Evolutionary conservation across 2,888 invertebrate species (phyloP), one percentile per base, ranked within the genome.

Genomic region (Volucella bombylans): DNA sequence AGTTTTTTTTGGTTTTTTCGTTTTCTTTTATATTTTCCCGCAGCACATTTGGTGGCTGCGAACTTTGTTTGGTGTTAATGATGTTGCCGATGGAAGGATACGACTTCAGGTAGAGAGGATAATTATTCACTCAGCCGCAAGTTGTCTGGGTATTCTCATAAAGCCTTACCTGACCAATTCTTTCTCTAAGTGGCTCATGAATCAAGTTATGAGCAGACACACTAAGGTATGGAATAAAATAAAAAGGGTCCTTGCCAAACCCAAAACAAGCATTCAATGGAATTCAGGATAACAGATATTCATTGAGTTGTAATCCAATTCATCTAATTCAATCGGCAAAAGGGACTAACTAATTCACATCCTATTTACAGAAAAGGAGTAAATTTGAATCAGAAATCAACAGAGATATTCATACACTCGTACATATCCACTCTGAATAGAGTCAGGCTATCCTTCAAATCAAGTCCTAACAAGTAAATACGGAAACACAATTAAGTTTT

Each of bases 401-500:
- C 47, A 39, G 14, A 31, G 11, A n/a, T 38, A 9, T 10, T 4
- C 15, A 12, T n/a, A 47, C n/a, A n/a, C n/a, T n/a, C n/a, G n/a
- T n/a, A n/a, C n/a, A n/a, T 12, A 62, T 8, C 45, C 11, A 9
- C 8, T 11, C 39, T 10, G 41, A 11, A 31, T 12, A 23, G 49
- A 9, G 64, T 64, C 55, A 55, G 49, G 55, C 6, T 1, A 39
- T 64, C 47, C 45, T 38, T 57, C 31, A 49, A 38, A 52, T 47
- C 52, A 38, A n/a, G 3, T 15, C 14, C 50, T 71, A 68, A 73
- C 72, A 78, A 57, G 72, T 67, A 76, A 85, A 85, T 85, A 76
- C 80, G 85, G 85, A 85, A 85, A 77, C 76, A 47, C 76, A 85
- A 85, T 85, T 81, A 81, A 85, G 76, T 81, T 81, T 68, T 81